Evolutionary conservation across 37 sponge, comb jelly and placozoan species (phyloP), one percentile per base, ranked within the genome.

Genomic region (Tethya wilhelma): DNA sequence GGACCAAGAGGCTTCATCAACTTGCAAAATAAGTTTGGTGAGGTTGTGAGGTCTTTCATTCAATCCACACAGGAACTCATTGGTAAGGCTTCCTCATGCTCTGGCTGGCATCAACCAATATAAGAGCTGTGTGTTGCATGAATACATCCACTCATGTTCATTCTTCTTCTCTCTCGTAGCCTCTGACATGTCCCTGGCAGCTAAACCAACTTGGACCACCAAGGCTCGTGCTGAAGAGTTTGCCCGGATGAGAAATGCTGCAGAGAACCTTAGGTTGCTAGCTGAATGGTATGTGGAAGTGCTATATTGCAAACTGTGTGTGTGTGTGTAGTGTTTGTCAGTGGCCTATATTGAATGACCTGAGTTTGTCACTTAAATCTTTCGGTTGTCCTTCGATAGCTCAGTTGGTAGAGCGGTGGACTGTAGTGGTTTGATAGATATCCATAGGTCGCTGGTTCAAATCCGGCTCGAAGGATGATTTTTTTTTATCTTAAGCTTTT

Each of bases 1-100:
- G 93, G 93, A 19, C 93, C 93, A 23, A 63, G 93, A 23, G 85
- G 84, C 38, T 93, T 88, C 79, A 88, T 93, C 45, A 78, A 64
- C 59, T 72, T 73, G 32, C 93, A 93, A 69, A 85, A 88, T 79
- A 87, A 63, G 67, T 84, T 93, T 69, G 78, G 86, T 0, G 89
- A 93, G 14, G 93, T 85, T 36, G 78, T 79, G 25, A 60, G 64
- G 37, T 33, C 73, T 17, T 80, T 88, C 56, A 69, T 93, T 29
- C 93, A 93, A 38, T 58, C 77, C 44, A 77, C 89, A 1, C 85
- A 93, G 64, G 89, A 93, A 7, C 78, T 93, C 43, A 93, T 93
- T 63, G 90, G 88, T 88, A 43, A 62, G 44, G 9, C 53, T 19
- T 49, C 14, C 9, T 14, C 14, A 19, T 14, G 9, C 53, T 49